Evolutionary conservation across 1,140 invertebrate species (phyloP).

Genomic region (Drosophila willistoni): DNA sequence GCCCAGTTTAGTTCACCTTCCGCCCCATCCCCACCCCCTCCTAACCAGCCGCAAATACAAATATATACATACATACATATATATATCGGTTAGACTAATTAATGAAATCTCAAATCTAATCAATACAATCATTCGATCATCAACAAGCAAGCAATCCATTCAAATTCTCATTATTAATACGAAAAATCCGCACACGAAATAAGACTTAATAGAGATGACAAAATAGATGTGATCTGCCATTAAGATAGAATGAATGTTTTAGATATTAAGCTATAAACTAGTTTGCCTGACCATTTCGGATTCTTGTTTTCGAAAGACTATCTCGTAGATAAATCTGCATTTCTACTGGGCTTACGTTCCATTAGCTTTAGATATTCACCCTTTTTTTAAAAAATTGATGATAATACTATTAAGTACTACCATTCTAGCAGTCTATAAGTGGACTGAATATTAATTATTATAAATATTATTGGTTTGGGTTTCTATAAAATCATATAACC

Average conservation of each 20-base stretch:
- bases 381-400: no score
- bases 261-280: not conserved
- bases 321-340: no score
- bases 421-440: no score
- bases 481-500: no score
- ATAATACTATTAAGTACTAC: no score
- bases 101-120: slow-evolving; percentile 79
- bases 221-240: slow-evolving; percentile 27
- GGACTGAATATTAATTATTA: no score
- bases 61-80: slow-evolving; percentile 12
- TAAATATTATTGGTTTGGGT: no score
- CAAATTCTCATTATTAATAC: slow-evolving; percentile 14
- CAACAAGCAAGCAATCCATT: slow-evolving; percentile 16
- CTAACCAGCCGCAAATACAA: slow-evolving; percentile 11
- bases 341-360: no score
- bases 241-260: not conserved
- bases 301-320: no score
- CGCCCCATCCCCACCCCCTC: slow-evolving; percentile 16
- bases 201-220: slow-evolving; percentile 20
- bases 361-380: no score
- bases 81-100: slow-evolving; percentile 58
- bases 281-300: not conserved
- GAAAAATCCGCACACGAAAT: slow-evolving; percentile 24
- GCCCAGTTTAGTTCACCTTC: not conserved
- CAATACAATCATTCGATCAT: slow-evolving; percentile 45